Conservation (phyloP, 2,113 vertebrate genomes). For the Phyllopteryx taeniolatus region DNA sequence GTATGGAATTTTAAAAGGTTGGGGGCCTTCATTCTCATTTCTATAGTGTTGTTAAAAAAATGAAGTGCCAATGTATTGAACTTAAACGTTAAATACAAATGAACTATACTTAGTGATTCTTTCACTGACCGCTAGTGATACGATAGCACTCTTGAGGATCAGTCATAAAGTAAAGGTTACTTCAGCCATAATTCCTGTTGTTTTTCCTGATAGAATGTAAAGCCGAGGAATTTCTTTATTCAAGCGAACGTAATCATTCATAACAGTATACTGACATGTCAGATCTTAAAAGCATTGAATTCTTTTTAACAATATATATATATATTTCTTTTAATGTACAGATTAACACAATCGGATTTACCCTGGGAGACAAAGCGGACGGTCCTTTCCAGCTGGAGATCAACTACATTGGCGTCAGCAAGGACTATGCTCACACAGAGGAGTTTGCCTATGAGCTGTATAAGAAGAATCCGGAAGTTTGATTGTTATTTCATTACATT, state of each 20-base stretch:
- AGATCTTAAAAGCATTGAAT: not conserved
- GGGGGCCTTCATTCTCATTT: too few relatives aligned
- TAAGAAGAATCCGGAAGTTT: slow-evolving; percentile 72
- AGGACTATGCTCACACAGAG: slow-evolving; percentile 83
- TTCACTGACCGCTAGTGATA: too few relatives aligned
- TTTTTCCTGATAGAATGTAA: too few relatives aligned
- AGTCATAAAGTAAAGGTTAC: too few relatives aligned
- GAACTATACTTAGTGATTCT: too few relatives aligned
- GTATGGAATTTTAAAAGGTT: too few relatives aligned
- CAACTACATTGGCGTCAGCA: slow-evolving; percentile 84
- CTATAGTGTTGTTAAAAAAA: too few relatives aligned
- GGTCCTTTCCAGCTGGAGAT: slow-evolving; percentile 93
- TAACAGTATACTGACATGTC: not conserved
- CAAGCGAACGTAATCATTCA: not conserved
- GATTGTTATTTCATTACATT: not conserved
- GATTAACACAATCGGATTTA: slow-evolving; percentile 88
- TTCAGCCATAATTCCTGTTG: too few relatives aligned
- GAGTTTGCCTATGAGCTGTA: slow-evolving; percentile 89
- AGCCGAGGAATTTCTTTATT: too few relatives aligned
- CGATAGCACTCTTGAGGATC: too few relatives aligned
- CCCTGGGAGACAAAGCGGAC: slow-evolving; percentile 85
- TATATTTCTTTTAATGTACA: slow-evolving; percentile 48
- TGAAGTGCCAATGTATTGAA: too few relatives aligned
- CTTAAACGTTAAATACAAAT: too few relatives aligned
- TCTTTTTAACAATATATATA: not conserved